Conservation (phyloP, 2,888 invertebrate species). For the Clostera curtula region DNA sequence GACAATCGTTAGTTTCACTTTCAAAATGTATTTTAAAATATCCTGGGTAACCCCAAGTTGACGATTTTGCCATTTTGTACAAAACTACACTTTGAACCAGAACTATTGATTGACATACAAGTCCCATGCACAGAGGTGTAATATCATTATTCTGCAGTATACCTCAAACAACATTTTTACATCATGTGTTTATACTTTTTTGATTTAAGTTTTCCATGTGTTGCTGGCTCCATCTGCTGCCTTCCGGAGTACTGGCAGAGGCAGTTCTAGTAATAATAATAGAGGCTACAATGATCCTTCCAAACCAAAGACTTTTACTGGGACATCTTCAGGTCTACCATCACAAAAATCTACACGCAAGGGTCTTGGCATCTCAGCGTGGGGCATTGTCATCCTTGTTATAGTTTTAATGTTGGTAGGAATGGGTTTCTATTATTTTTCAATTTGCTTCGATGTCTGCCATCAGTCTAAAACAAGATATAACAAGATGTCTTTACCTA, state of each 20-base stretch:
- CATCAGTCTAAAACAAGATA: constrained; percentile 68
- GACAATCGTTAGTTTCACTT: neutral
- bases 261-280: constrained; percentile 18
- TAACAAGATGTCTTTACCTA: constrained; percentile 69
- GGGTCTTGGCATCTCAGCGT: constrained; percentile 76
- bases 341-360: constrained; percentile 36
- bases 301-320: constrained; percentile 30
- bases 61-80: too few relatives aligned
- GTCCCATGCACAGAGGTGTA: too few relatives aligned
- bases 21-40: too few relatives aligned
- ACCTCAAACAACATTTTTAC: too few relatives aligned
- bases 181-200: too few relatives aligned
- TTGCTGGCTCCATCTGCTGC: constrained; percentile 32
- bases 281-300: constrained; percentile 25
- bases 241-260: constrained; percentile 24
- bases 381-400: constrained; percentile 77
- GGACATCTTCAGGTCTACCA: constrained; percentile 36
- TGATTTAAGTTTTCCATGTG: constrained; percentile 40
- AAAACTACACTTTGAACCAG: too few relatives aligned
- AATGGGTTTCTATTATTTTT: constrained; percentile 76
- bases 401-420: constrained; percentile 65
- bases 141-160: too few relatives aligned
- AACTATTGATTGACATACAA: too few relatives aligned
- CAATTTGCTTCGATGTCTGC: constrained; percentile 79
- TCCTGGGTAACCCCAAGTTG: too few relatives aligned